Conservation (phyloP, 2,113 vertebrate genomes). For the Mormyrus lacerda region DNA sequence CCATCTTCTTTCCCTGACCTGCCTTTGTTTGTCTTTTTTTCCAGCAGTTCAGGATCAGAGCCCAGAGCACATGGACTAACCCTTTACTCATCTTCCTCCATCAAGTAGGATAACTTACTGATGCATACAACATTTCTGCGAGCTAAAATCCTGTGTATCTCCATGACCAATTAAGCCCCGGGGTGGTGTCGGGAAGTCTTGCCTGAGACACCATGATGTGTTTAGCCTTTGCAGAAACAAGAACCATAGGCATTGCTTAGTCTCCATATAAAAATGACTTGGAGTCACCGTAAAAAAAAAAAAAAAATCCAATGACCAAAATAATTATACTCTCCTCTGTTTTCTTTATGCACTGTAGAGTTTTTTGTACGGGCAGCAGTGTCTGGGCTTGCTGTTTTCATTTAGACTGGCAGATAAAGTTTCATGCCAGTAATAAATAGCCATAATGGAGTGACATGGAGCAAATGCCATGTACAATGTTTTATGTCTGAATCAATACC, state of each 20-base stretch:
- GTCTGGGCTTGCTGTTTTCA: not conserved
- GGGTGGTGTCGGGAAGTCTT: slow-evolving; percentile 33
- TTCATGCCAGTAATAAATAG: slow-evolving; percentile 4
- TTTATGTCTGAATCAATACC: slow-evolving; percentile 2
- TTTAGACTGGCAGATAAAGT: slow-evolving; percentile 10
- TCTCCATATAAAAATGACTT: not conserved
- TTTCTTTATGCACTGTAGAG: not conserved
- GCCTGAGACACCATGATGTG: slow-evolving; percentile 22
- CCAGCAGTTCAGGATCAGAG: not conserved
- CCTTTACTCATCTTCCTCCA: not conserved
- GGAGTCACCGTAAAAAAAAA: not conserved
- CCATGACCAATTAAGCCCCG: slow-evolving; percentile 44
- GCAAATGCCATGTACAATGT: not conserved
- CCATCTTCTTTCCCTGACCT: not conserved
- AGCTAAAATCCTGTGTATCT: slow-evolving; percentile 39
- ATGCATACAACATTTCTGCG: slow-evolving; percentile 42
- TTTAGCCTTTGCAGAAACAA: not conserved
- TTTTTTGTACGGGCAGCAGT: not conserved
- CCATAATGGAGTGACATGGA: not conserved
- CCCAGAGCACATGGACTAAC: not conserved
- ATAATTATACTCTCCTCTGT: not conserved
- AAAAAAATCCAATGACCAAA: not conserved
- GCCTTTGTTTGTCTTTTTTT: not conserved
- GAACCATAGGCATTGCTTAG: not conserved
- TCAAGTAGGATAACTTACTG: slow-evolving; percentile 45